A percentile compares a stretch with the other conserved stretches of the same genome.
phyloP scores from a whole-genome alignment of 2,113 vertebrate genomes.

The Puffinus mauretanicus region DNA sequence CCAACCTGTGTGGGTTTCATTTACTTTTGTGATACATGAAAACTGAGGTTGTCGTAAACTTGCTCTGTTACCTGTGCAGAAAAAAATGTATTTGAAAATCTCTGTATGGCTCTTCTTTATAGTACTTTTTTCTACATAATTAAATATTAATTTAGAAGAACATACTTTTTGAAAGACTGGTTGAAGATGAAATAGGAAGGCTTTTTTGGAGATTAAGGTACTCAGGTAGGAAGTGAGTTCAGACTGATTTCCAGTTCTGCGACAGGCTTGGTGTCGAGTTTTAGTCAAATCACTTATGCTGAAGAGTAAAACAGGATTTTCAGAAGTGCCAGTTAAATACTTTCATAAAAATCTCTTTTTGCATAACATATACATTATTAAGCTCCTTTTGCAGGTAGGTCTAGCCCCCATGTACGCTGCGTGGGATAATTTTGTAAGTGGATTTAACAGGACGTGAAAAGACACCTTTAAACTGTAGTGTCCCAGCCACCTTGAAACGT shows the following conservation, averaged over 20 bases:
- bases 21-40: not conserved
- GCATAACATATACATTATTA: not conserved
- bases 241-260: not conserved
- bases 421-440: not conserved
- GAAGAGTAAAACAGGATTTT: not conserved
- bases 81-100: not conserved
- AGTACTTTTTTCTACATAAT: not conserved
- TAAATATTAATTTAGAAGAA: not conserved
- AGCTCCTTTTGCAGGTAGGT: not conserved
- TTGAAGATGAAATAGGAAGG: not conserved
- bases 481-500: not conserved
- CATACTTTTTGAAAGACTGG: not conserved
- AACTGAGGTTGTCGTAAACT: not conserved
- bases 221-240: not conserved
- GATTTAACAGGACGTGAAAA: not conserved
- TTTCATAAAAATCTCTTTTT: not conserved
- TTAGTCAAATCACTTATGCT: not conserved
- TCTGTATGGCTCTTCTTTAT: not conserved
- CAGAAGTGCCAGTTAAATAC: not conserved
- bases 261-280: not conserved
- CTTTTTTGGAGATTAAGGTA: not conserved
- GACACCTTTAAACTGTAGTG: not conserved
- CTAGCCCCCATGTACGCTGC: not conserved
- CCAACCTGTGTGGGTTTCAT: not conserved
- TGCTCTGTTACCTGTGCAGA: not conserved